phyloP scores from a whole-genome alignment of 1,140 invertebrate species.

The Latrodectus geometricus region DNA sequence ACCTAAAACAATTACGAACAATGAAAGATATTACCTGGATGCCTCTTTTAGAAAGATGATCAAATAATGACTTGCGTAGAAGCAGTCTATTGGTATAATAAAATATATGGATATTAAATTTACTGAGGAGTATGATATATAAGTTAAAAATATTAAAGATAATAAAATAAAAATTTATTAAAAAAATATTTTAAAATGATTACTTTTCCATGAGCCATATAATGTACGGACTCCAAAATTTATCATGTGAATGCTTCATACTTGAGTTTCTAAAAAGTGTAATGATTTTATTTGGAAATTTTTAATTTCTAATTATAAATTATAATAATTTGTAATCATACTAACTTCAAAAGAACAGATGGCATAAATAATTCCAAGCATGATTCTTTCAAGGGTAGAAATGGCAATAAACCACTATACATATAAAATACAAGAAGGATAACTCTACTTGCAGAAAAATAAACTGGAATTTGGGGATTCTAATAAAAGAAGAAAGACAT shows the following conservation, averaged over 20 bases:
- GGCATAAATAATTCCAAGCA: slow-evolving; percentile 80
- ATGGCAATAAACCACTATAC: slow-evolving; percentile 79
- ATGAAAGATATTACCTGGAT: slow-evolving; percentile 74
- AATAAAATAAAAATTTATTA: not conserved
- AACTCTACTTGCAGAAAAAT: slow-evolving; percentile 77
- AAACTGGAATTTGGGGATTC: slow-evolving; percentile 78
- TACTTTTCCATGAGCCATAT: slow-evolving; percentile 59
- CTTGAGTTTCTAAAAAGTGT: slow-evolving; percentile 62
- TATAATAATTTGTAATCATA: slow-evolving; percentile 56
- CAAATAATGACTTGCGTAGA: slow-evolving; percentile 76
- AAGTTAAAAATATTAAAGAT: not conserved
- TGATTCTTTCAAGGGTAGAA: slow-evolving; percentile 78
- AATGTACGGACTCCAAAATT: slow-evolving; percentile 46
- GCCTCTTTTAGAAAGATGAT: slow-evolving; percentile 77
- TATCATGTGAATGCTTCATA: slow-evolving; percentile 64
- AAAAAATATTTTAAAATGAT: slow-evolving; percentile 11
- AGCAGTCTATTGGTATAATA: slow-evolving; percentile 72
- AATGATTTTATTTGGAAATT: not conserved
- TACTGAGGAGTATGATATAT: no score
- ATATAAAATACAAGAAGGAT: slow-evolving; percentile 73
- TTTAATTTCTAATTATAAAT: not conserved
- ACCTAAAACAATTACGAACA: no score
- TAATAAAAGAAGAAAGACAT: slow-evolving; percentile 67
- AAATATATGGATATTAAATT: slow-evolving; percentile 8
- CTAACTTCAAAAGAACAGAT: slow-evolving; percentile 73